Conservation (phyloP, 2,888 invertebrate species). For the Drosophila stalkeri region DNA sequence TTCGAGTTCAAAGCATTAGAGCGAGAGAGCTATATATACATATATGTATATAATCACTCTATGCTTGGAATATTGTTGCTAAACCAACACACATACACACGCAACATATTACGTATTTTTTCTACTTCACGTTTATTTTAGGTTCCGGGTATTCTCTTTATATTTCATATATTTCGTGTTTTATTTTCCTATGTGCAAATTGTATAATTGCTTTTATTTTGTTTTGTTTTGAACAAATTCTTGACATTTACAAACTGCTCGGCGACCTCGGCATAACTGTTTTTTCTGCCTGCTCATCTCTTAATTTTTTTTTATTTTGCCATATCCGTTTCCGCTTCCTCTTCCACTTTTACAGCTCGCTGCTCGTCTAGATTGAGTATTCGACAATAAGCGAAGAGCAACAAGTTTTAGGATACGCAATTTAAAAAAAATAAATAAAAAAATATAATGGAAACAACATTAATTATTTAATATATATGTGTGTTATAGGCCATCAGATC, state of each 20-base stretch:
- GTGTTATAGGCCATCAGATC: conserved; percentile 47
- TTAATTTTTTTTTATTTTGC: background rate
- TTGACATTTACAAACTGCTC: conserved; percentile 57
- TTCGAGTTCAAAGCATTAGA: background rate
- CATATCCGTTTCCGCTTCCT: conserved; percentile 12
- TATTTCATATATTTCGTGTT: conserved; percentile 4
- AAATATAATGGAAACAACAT: conserved; percentile 46
- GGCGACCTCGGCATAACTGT: conserved; percentile 13
- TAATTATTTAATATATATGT: conserved; percentile 71
- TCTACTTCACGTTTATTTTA: conserved; percentile 72
- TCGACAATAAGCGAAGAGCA: conserved; percentile 46
- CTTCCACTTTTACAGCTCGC: conserved; percentile 18
- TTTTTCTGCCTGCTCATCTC: background rate
- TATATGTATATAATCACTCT: background rate
- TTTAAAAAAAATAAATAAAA: conserved; percentile 6
- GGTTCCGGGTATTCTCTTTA: conserved; percentile 1
- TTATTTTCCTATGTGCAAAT: conserved; percentile 56
- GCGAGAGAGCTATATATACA: conserved; percentile 1
- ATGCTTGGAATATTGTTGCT: background rate
- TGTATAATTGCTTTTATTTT: conserved; percentile 53
- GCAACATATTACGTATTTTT: conserved; percentile 32
- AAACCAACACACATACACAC: background rate
- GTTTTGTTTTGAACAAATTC: conserved; percentile 66
- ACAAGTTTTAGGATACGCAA: conserved; percentile 38
- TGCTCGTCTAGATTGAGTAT: conserved; percentile 19